A percentile compares a stretch with the other conserved stretches of the same genome.
These are phyloP conservation scores for Parauchenoglanis punctatus DNA, from an alignment of 2,797 vertebrate genomes.

Conservation along the genomic window DNA sequence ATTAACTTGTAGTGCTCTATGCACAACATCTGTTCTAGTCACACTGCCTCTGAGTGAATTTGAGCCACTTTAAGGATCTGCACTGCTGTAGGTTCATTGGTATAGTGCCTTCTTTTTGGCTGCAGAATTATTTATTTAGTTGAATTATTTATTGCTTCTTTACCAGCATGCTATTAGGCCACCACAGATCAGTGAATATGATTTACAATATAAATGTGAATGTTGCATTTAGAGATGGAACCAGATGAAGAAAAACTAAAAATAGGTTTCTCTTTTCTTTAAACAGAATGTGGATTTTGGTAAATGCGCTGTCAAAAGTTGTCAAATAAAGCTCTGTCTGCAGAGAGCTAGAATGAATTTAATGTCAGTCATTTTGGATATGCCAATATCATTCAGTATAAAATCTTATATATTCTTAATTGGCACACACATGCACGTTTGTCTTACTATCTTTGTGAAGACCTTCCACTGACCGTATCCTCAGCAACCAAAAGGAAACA, in stretches of 20 bases:
- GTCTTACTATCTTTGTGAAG: not conserved
- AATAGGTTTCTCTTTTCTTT: not conserved
- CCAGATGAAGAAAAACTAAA: not conserved
- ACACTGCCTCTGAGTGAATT: conserved; percentile 82
- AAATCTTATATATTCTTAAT: not conserved
- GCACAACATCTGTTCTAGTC: conserved; percentile 87
- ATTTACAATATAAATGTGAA: conserved; percentile 21
- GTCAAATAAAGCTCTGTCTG: not conserved
- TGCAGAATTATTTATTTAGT: conserved; percentile 31
- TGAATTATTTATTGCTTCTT: conserved; percentile 33
- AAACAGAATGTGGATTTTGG: not conserved
- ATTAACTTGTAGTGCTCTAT: conserved; percentile 58
- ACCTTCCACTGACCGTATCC: not conserved
- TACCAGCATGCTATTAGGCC: conserved; percentile 33
- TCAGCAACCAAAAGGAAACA: not conserved
- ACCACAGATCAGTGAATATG: conserved; percentile 14
- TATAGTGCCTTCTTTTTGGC: conserved; percentile 32
- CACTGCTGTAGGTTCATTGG: conserved; percentile 14
- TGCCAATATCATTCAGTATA: not conserved
- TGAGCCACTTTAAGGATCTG: conserved; percentile 76
- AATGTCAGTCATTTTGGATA: not conserved
- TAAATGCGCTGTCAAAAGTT: not conserved
- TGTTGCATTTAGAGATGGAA: not conserved
- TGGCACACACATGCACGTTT: not conserved
- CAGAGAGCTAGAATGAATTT: not conserved